Percentiles rank a stretch among this genome's conserved stretches.
phyloP scores from a whole-genome alignment of 2,888 invertebrate genomes.

The Imbricaverruca yamaguchii region DNA sequence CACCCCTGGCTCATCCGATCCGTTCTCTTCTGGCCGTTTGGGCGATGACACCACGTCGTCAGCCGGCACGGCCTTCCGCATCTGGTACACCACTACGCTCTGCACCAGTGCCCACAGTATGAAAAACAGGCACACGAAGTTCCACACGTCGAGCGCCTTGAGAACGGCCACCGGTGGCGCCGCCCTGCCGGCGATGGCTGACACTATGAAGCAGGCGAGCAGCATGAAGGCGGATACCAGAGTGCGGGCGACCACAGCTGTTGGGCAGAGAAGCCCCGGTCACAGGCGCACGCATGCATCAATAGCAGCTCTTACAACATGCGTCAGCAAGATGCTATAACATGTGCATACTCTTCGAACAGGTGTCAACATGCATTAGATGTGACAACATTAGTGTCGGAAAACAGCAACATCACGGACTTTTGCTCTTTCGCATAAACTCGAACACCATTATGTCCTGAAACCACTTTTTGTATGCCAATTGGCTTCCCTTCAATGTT shows the following conservation, averaged over 20 bases:
- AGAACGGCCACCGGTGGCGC: background rate
- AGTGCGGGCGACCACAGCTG: background rate
- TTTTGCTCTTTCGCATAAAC: no score
- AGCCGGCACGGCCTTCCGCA: background rate
- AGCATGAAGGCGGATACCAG: background rate
- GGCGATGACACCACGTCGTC: background rate
- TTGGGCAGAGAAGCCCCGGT: background rate
- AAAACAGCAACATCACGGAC: no score
- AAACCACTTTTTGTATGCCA: no score
- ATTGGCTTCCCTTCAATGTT: no score
- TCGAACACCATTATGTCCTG: no score
- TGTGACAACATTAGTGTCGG: no score
- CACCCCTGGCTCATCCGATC: background rate
- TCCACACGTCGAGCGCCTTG: conserved; percentile 1
- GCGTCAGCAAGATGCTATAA: no score
- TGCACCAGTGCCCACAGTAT: background rate
- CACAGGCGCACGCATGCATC: no score
- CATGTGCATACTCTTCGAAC: no score
- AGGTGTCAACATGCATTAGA: no score
- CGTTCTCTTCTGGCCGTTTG: background rate
- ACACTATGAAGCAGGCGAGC: conserved; percentile 1
- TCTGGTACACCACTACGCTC: conserved; percentile 10
- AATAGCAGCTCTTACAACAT: no score
- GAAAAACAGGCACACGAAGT: background rate
- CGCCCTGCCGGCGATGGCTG: background rate